phyloP scores from a whole-genome alignment of 2,888 invertebrate genomes.

The Drosophila kambysellisi region DNA sequence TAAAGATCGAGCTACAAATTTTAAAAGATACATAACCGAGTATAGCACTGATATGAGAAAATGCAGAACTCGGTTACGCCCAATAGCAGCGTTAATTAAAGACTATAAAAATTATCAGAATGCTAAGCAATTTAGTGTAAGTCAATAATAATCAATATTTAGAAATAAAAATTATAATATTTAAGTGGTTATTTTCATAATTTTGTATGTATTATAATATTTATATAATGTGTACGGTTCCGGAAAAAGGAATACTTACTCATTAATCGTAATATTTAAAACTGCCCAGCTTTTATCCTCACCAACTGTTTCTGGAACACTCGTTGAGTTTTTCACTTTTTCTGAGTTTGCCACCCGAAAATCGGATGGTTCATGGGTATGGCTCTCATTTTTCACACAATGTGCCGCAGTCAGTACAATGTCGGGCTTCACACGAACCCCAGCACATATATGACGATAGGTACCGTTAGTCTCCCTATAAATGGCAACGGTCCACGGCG shows the following conservation, averaged over 20 bases:
- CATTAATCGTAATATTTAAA: background rate
- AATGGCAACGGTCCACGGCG: conserved; percentile 22
- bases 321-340: background rate
- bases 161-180: background rate
- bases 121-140: background rate
- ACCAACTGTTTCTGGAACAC: fast-evolving
- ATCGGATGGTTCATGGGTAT: fast-evolving
- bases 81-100: background rate
- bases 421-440: conserved; percentile 19
- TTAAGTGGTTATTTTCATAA: background rate
- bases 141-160: background rate
- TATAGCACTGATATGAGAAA: background rate
- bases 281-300: background rate
- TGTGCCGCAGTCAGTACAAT: conserved; percentile 47
- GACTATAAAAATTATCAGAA: background rate
- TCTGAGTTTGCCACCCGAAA: background rate
- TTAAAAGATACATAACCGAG: background rate
- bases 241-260: background rate
- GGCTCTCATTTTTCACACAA: conserved; percentile 14
- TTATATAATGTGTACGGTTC: background rate
- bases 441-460: conserved; percentile 18
- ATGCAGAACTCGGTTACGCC: background rate
- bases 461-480: background rate
- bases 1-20: background rate
- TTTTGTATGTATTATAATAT: background rate